Evolutionary conservation across 2,113 vertebrate genomes (phyloP).

Genomic region (Aspidoscelis tigris): DNA sequence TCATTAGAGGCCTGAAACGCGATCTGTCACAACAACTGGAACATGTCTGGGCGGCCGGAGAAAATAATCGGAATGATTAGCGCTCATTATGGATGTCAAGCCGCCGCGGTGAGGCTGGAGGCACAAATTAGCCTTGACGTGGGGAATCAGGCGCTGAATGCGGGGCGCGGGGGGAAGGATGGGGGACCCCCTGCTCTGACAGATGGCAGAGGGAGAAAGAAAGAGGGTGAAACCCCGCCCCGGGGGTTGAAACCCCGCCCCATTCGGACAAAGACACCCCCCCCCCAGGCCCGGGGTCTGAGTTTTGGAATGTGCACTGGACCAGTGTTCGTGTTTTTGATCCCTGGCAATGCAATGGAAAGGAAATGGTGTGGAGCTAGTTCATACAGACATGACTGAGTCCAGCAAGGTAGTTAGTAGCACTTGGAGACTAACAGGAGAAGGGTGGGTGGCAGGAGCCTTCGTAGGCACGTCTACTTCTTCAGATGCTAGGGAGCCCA

Average conservation of each 20-base stretch:
- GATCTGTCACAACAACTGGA: slow-evolving; percentile 89
- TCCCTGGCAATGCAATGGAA: too few species aligned
- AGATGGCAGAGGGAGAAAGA: not conserved
- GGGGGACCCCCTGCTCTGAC: too few species aligned
- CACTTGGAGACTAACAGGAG: too few species aligned
- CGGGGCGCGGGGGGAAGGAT: slow-evolving; percentile 23
- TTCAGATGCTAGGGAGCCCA: too few species aligned
- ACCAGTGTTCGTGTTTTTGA: not conserved
- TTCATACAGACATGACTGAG: not conserved
- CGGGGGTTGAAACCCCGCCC: not conserved
- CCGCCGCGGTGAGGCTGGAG: slow-evolving; percentile 81
- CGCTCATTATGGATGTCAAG: slow-evolving; percentile 85
- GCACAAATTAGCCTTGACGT: slow-evolving; percentile 85
- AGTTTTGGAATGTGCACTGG: not conserved
- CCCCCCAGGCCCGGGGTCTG: too few species aligned
- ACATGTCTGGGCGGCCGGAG: slow-evolving; percentile 80
- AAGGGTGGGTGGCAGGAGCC: too few species aligned
- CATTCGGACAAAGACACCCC: not conserved
- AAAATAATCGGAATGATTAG: slow-evolving; percentile 89
- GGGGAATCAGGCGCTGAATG: slow-evolving; percentile 76
- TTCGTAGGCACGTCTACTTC: too few species aligned
- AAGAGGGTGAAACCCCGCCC: not conserved
- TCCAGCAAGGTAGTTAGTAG: too few species aligned
- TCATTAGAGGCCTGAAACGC: slow-evolving; percentile 85
- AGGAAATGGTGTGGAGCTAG: not conserved